These are phyloP conservation scores for Argynnis bischoffii DNA, from an alignment of 2,888 invertebrate species.

Conservation along the genomic window DNA sequence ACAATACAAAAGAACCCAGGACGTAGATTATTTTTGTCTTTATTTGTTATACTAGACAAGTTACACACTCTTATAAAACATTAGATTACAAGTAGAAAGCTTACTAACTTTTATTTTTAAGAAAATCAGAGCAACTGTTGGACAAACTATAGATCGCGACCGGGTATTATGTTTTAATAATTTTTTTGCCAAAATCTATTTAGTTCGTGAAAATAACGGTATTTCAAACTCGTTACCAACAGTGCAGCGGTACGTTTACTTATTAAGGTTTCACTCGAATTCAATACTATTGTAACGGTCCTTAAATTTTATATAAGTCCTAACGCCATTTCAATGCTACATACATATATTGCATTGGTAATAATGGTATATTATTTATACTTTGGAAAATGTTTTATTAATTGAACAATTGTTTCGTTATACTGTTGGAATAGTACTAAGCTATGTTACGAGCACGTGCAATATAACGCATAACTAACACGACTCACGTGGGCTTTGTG, in stretches of 20 bases:
- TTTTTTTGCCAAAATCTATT: slow-evolving; percentile 76
- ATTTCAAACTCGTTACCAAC: slow-evolving; percentile 58
- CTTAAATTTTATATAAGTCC: slow-evolving; percentile 22
- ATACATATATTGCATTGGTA: neutral
- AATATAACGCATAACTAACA: slow-evolving; percentile 3
- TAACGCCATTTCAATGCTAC: neutral
- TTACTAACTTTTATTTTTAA: slow-evolving; percentile 12
- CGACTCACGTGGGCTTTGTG: slow-evolving; percentile 25
- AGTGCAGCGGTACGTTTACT: slow-evolving; percentile 59
- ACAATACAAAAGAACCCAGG: too few species aligned
- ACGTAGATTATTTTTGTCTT: neutral
- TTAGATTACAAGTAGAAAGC: neutral
- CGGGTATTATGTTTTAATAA: slow-evolving; percentile 72
- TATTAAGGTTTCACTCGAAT: slow-evolving; percentile 67
- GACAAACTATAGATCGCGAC: slow-evolving; percentile 63
- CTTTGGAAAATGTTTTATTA: slow-evolving; percentile 14
- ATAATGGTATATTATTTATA: too few species aligned
- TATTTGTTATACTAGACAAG: too few species aligned
- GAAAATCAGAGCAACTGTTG: slow-evolving; percentile 75
- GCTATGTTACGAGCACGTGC: slow-evolving; percentile 30
- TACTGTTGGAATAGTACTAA: slow-evolving; percentile 27
- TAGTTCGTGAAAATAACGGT: slow-evolving; percentile 75
- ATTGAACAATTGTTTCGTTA: slow-evolving; percentile 27
- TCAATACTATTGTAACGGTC: slow-evolving; percentile 42
- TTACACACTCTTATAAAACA: neutral